Evolutionary conservation across 2,888 invertebrate genomes (phyloP).

Genomic region (Bugulina stolonifera): DNA sequence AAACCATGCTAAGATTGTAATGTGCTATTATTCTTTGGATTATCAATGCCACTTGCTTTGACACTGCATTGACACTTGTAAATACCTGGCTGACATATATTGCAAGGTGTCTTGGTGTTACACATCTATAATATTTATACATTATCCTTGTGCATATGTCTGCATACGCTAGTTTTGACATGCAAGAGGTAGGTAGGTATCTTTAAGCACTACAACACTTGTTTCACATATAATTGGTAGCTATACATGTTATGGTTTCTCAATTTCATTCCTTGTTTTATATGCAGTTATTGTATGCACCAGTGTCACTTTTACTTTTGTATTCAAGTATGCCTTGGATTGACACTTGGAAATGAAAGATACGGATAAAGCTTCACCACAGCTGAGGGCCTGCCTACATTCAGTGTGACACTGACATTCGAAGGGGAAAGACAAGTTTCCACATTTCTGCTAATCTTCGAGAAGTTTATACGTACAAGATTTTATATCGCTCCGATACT

Average conservation of each 20-base stretch:
- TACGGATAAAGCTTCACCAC: background rate
- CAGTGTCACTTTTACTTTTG: background rate
- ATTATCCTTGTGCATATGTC: background rate
- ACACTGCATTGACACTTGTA: slow-evolving; percentile 23
- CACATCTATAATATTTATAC: too few relatives aligned
- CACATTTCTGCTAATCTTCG: too few relatives aligned
- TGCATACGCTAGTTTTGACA: background rate
- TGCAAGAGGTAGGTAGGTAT: background rate
- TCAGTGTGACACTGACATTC: too few relatives aligned
- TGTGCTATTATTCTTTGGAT: slow-evolving; percentile 17
- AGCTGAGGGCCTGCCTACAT: background rate
- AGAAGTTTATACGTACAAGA: too few relatives aligned
- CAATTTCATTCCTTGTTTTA: slow-evolving; percentile 3
- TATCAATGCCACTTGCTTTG: slow-evolving; percentile 23
- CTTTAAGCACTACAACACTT: background rate
- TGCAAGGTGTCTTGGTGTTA: background rate
- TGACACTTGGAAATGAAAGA: background rate
- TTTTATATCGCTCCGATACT: too few relatives aligned
- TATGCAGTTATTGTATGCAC: background rate
- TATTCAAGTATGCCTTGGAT: background rate
- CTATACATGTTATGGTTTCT: slow-evolving; percentile 18
- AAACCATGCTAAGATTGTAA: background rate
- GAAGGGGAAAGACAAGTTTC: too few relatives aligned
- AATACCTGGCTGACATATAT: slow-evolving; percentile 20
- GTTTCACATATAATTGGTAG: slow-evolving; percentile 12